A percentile compares a stretch with the other conserved stretches of the same genome.
Conservation (phyloP, 2,888 invertebrate genomes). For the Lymantria monacha region DNA sequence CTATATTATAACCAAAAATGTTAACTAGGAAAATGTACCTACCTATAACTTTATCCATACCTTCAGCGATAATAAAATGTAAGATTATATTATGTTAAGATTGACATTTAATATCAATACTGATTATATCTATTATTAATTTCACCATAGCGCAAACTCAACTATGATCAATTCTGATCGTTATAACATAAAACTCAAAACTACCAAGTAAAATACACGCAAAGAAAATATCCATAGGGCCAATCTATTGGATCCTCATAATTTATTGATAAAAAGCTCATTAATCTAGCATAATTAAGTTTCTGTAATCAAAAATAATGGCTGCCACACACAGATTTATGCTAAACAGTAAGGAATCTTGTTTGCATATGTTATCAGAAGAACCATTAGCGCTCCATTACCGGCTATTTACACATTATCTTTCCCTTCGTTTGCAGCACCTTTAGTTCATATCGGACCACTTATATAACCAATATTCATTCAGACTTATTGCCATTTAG, state of each 20-base stretch:
- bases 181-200: too few relatives aligned
- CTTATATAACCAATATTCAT: conserved; percentile 4
- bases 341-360: conserved; percentile 35
- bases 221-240: too few relatives aligned
- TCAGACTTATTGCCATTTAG: neutral
- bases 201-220: too few relatives aligned
- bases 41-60: too few relatives aligned
- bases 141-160: too few relatives aligned
- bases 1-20: too few relatives aligned
- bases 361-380: conserved; percentile 44
- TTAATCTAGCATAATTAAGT: neutral
- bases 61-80: too few relatives aligned
- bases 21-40: too few relatives aligned
- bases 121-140: too few relatives aligned
- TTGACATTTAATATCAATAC: too few relatives aligned
- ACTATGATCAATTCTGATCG: too few relatives aligned
- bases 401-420: conserved; percentile 40
- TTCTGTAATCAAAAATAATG: neutral
- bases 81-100: too few relatives aligned
- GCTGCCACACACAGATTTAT: conserved; percentile 10
- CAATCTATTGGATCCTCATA: neutral
- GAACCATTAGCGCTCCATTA: conserved; percentile 50
- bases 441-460: conserved; percentile 4
- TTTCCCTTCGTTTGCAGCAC: conserved; percentile 22
- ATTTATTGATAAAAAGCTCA: neutral